These are phyloP conservation scores for Drosophila mimetica DNA, from an alignment of 2,888 invertebrate genomes.

Conservation along the genomic window DNA sequence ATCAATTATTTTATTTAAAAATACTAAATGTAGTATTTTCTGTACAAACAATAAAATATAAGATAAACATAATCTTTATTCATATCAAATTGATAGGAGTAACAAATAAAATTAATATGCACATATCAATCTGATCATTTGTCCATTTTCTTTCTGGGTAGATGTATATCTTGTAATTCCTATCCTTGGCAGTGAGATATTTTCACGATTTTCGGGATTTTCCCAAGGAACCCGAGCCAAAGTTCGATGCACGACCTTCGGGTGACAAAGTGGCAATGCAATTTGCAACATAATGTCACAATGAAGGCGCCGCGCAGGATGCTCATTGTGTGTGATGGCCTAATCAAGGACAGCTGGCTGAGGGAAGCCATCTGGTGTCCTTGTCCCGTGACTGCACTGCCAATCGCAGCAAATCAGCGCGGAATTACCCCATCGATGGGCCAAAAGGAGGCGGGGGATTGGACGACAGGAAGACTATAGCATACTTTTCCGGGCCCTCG, in stretches of 20 bases:
- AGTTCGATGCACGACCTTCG: conserved; percentile 5
- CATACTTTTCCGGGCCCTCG: conserved; percentile 28
- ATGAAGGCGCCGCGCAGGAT: conserved; percentile 32
- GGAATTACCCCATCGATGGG: conserved; percentile 69
- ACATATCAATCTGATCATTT: no score
- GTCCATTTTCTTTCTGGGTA: no score
- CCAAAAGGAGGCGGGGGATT: conserved; percentile 1
- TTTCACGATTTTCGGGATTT: no score
- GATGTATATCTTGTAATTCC: no score
- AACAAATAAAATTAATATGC: no score
- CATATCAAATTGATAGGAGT: no score
- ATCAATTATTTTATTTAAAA: no score
- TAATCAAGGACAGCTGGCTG: conserved; percentile 53
- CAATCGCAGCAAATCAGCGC: conserved; percentile 70
- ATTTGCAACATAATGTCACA: conserved; percentile 57
- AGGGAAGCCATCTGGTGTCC: conserved; percentile 2
- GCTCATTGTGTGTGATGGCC: conserved; percentile 58
- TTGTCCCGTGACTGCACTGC: conserved; percentile 68
- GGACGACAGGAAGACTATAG: conserved; percentile 20
- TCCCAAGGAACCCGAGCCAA: not conserved
- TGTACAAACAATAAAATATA: no score
- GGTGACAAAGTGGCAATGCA: conserved; percentile 52
- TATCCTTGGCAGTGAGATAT: no score
- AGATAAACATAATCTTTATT: no score
- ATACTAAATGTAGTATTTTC: no score